phyloP scores from a whole-genome alignment of 2,113 vertebrate species.

The Isurus oxyrinchus region DNA sequence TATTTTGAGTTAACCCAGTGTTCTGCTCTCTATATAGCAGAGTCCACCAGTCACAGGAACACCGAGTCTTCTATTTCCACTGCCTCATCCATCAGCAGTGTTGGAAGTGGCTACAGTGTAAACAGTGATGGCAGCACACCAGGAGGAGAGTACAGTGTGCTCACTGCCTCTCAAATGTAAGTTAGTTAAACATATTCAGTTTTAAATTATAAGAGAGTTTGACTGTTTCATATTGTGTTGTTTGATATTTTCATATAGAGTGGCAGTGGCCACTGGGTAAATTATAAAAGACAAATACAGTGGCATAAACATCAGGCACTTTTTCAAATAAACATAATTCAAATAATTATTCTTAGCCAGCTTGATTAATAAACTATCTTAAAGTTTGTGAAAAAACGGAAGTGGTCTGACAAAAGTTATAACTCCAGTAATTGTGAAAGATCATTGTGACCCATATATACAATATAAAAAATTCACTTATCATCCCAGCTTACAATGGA shows the following conservation, averaged over 20 bases:
- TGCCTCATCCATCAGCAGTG: conserved; percentile 79
- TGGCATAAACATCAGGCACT: neutral
- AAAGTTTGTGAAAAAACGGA: neutral
- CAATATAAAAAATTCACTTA: neutral
- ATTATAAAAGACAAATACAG: neutral
- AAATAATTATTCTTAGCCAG: neutral
- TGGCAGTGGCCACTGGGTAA: neutral
- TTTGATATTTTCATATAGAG: neutral
- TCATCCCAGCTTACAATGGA: neutral
- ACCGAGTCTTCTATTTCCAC: conserved; percentile 78
- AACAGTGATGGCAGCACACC: conserved; percentile 77
- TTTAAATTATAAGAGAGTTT: neutral
- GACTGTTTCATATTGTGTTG: neutral
- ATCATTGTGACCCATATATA: neutral
- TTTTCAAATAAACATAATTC: too few species aligned
- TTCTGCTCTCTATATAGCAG: conserved; percentile 68
- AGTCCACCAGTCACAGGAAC: conserved; percentile 69
- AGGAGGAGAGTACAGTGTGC: conserved; percentile 80
- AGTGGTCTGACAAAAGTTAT: neutral
- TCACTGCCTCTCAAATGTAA: conserved; percentile 91
- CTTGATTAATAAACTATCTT: neutral
- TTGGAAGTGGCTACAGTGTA: conserved; percentile 81
- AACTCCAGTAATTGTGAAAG: neutral
- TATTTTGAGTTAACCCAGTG: neutral
- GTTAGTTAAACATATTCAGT: conserved; percentile 42